Base-by-base conservation (phyloP, 2,113 vertebrate genomes). In the Nyctereutes procyonoides region DNA sequence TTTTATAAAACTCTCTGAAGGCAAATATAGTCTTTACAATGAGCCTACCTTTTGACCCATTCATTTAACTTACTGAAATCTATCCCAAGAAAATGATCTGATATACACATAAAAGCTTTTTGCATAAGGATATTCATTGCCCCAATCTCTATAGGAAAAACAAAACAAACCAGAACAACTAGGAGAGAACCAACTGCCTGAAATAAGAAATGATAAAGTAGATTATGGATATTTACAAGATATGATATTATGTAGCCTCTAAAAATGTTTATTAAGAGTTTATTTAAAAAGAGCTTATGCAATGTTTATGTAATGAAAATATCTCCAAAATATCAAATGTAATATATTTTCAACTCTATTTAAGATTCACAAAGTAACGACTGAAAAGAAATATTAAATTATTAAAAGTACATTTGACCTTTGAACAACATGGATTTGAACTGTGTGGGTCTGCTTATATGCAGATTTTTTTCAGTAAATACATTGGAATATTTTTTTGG, bases 61-160 rank as follows among this genome's bases (percentile, higher is more conserved):
- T 87, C 96, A 96, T 96, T 97, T 94, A 93, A 90, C 88, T 94
- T 92, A 94, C 3, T 97, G 91, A 95, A 96, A 90, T 95, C 81
- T 20, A 93, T 77, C 55, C 81, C 35, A 96, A 93, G 88, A 96
- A 98, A 97, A 90, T 79, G 56, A 95, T 65, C 81, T 63, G 60
- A 90, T 48, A 65, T 69, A 56, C 53, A 91, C 55, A 74, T 84
- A 63, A 65, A 97, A 74, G 43, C 38, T 65, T 84, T 73, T 83
- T 69, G 38, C 86, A 60, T 96, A 76, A 90, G 58, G 10, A 82
- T 69, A 94, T 76, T 91, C 63, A 94, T 22, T 82, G 55, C 48
- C 62, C n/a, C 32, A 60, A 76, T 89, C 71, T 80, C 86, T 90
- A 85, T 30, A 93, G 26, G 38, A 58, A 83, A 87, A 84, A 80